Evolutionary conservation across 1,140 invertebrate species (phyloP).

Genomic region (Neodiprion lecontei): DNA sequence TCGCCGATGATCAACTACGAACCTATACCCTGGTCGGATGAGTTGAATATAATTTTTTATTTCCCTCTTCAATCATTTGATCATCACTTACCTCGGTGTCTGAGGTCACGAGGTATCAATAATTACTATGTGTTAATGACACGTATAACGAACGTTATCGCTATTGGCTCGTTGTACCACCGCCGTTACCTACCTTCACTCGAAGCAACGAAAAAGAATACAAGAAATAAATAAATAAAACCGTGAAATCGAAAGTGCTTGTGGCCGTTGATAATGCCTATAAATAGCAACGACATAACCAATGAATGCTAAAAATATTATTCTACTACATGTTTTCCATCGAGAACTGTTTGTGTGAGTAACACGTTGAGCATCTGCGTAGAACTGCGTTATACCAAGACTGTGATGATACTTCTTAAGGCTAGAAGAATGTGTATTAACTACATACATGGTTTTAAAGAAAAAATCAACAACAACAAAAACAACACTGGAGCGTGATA

Average conservation of each 20-base stretch:
- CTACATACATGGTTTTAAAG: not conserved
- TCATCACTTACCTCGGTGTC: not conserved
- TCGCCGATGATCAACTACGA: too few species aligned
- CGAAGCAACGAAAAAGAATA: not conserved
- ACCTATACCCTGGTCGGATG: not conserved
- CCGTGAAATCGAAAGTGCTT: not conserved
- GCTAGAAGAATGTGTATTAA: too few species aligned
- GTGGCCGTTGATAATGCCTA: not conserved
- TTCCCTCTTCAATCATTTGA: not conserved
- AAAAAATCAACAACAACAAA: not conserved
- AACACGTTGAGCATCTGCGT: not conserved
- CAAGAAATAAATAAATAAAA: not conserved
- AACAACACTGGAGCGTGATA: slow-evolving; percentile 9
- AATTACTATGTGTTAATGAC: not conserved
- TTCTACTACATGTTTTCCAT: too few species aligned
- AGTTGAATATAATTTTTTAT: not conserved
- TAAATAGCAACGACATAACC: slow-evolving; percentile 2
- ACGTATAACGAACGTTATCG: not conserved
- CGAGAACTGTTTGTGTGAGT: not conserved
- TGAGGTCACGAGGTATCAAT: not conserved
- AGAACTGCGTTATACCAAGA: too few species aligned
- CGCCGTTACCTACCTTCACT: not conserved
- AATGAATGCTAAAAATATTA: not conserved
- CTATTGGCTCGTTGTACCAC: not conserved
- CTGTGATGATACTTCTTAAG: too few species aligned